These are phyloP conservation scores for Eurois occulta DNA, from an alignment of 2,888 invertebrate species.

Conservation along the genomic window DNA sequence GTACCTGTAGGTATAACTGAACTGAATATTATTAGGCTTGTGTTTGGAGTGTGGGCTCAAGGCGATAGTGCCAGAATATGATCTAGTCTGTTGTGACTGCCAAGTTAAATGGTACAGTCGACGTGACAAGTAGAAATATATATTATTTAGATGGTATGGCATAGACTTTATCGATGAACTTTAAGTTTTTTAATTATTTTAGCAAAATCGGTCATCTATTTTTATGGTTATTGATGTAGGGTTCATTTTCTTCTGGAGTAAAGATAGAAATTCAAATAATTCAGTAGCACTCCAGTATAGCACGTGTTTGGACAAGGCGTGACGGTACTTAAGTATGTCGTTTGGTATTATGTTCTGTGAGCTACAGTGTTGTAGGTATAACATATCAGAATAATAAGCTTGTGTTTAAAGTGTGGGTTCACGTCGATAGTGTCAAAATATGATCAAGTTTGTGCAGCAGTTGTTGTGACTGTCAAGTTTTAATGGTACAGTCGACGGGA, in stretches of 20 bases:
- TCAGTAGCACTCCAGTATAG: background rate
- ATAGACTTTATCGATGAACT: background rate
- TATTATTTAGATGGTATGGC: background rate
- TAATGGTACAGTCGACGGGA: background rate
- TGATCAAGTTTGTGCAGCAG: conserved; percentile 14
- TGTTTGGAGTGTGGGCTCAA: conserved; percentile 10
- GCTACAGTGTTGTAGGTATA: background rate
- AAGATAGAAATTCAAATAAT: background rate
- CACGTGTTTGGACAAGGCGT: too few species aligned
- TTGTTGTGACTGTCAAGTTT: background rate
- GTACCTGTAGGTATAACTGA: background rate
- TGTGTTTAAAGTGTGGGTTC: conserved; percentile 28
- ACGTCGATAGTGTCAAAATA: conserved; percentile 30
- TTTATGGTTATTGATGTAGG: background rate
- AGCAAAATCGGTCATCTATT: background rate
- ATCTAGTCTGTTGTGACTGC: background rate
- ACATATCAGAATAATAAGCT: conserved; percentile 44
- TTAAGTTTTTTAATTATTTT: background rate
- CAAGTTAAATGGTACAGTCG: background rate
- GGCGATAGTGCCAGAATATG: conserved; percentile 8
- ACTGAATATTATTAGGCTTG: conserved; percentile 3
- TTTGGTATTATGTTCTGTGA: conserved; percentile 14
- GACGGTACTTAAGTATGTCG: too few species aligned
- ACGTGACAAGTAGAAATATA: background rate
- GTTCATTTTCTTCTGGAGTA: background rate